A percentile compares a stretch with the other conserved stretches of the same genome.
These are phyloP conservation scores for Diacarnus erythraeanus DNA, from an alignment of 37 sponge, comb jelly and placozoan species.

Conservation along the genomic window DNA sequence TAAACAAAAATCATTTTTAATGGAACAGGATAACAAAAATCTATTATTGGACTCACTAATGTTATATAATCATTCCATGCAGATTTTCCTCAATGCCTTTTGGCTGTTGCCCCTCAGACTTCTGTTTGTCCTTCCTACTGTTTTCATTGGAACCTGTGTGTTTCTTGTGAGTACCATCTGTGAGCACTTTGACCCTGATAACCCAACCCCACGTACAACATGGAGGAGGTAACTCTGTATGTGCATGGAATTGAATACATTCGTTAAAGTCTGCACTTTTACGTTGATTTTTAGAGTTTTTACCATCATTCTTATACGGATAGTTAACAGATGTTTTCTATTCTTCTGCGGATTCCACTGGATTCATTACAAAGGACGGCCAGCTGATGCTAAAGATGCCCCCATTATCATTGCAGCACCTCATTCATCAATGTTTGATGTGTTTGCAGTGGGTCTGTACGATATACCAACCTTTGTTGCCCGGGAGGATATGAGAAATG, in stretches of 20 bases:
- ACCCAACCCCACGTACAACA: conserved; percentile 28
- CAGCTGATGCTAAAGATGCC: conserved; percentile 28
- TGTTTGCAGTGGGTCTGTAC: conserved; percentile 21
- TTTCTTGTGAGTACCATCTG: background rate
- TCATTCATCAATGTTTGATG: conserved; percentile 67
- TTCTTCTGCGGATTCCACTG: conserved; percentile 71
- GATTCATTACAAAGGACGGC: conserved; percentile 40
- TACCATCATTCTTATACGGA: no score
- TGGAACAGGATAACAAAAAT: background rate
- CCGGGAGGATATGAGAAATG: conserved; percentile 1
- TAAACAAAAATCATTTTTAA: no score
- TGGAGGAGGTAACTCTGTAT: conserved; percentile 45
- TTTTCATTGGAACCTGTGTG: conserved; percentile 4
- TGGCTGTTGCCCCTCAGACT: conserved; percentile 54
- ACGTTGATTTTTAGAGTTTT: no score
- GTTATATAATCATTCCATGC: no score
- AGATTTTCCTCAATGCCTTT: conserved; percentile 42
- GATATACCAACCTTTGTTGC: conserved; percentile 45
- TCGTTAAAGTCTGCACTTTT: no score
- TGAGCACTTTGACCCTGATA: conserved; percentile 16
- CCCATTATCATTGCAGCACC: conserved; percentile 65
- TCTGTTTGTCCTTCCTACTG: conserved; percentile 25
- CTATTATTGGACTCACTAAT: background rate
- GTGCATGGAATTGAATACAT: background rate
- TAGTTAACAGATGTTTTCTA: conserved; percentile 40